Conservation (phyloP, 2,888 invertebrate species). For the Adelognathus sp. region DNA sequence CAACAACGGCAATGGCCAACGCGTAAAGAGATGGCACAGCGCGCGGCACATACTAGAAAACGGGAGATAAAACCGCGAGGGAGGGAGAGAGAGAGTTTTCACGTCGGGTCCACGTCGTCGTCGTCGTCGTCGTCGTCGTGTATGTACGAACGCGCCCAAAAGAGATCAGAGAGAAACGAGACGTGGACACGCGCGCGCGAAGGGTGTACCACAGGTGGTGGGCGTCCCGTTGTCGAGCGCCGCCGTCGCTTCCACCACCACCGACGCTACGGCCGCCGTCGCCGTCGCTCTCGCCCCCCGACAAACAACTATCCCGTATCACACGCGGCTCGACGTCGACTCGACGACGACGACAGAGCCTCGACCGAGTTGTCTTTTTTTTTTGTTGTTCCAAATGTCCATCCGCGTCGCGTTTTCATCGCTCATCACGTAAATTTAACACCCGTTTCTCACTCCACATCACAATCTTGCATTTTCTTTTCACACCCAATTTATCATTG, state of each 20-base stretch:
- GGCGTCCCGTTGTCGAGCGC: conserved; percentile 73
- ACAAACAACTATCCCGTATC: conserved; percentile 66
- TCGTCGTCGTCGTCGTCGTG: no score
- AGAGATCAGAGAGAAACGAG: conserved; percentile 29
- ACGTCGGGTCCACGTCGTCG: conserved; percentile 23
- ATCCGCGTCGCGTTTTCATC: conserved; percentile 43
- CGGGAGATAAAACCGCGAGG: not conserved
- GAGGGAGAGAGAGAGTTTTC: conserved; percentile 5
- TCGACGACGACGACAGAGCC: conserved; percentile 43
- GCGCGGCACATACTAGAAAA: not conserved
- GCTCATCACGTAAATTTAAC: no score
- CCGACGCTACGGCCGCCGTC: no score
- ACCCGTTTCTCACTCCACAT: no score
- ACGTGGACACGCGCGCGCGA: conserved; percentile 51
- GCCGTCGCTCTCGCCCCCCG: conserved; percentile 61
- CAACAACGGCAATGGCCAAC: no score
- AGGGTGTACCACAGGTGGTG: conserved; percentile 73
- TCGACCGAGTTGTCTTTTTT: conserved; percentile 38
- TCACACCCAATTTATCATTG: not conserved
- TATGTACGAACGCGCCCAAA: conserved; percentile 37
- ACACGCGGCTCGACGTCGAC: conserved; percentile 59
- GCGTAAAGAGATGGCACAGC: not conserved
- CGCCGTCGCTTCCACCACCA: conserved; percentile 40
- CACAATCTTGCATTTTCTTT: not conserved
- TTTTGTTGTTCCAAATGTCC: no score